These are phyloP conservation scores for Sarcophaga variegata DNA, from an alignment of 2,888 invertebrate genomes.

Conservation along the genomic window DNA sequence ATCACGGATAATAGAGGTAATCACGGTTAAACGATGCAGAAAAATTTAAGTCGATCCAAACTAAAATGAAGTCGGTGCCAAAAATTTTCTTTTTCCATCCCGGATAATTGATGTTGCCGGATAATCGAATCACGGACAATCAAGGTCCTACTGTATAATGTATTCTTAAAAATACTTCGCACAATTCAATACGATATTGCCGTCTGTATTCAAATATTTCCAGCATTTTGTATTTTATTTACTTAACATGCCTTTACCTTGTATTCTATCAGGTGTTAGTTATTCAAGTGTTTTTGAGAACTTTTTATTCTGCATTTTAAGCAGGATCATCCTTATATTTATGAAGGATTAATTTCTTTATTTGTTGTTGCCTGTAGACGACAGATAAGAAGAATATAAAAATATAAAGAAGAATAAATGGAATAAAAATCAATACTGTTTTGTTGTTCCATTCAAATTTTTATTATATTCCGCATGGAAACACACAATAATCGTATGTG, in stretches of 20 bases:
- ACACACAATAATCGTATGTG: constrained; percentile 8
- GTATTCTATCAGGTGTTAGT: background rate
- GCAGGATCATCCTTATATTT: constrained; percentile 19
- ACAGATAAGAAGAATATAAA: constrained; percentile 4
- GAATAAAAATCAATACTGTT: constrained; percentile 29
- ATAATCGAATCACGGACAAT: no score
- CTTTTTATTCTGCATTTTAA: background rate
- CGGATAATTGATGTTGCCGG: no score
- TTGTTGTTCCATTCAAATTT: constrained; percentile 28
- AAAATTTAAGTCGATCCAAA: no score
- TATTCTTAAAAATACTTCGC: no score
- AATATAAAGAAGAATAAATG: background rate
- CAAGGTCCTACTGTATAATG: no score
- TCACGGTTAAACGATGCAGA: no score
- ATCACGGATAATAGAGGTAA: no score
- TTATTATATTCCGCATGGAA: constrained; percentile 7
- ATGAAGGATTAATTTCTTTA: constrained; percentile 9
- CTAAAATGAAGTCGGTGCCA: no score
- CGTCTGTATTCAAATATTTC: background rate
- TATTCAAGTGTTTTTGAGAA: constrained; percentile 12
- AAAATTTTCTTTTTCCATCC: no score
- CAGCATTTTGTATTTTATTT: background rate
- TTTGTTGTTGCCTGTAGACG: constrained; percentile 15
- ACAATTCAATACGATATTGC: background rate
- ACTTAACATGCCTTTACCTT: background rate